Evolutionary conservation across 2,797 vertebrate genomes (phyloP), one percentile per base, ranked within the genome.

Genomic region (Megalops cyprinoides): DNA sequence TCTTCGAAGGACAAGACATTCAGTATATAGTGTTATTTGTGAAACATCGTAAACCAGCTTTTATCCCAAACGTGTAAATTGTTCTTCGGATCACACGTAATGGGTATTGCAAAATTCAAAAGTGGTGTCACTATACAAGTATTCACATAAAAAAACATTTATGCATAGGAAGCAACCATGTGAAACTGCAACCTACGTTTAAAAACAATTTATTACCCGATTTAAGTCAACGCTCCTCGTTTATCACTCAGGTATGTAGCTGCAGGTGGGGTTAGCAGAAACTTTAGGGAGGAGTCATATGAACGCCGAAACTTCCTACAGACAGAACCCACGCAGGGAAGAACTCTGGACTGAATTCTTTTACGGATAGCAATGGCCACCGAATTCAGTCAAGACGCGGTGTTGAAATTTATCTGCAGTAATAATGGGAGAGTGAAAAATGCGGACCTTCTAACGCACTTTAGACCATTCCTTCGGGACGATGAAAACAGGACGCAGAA

Each of bases 361-460:
- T 76, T 42, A 31, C 73, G 5, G 74, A 10, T 20, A 23, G 83
- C 0, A 76, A 97, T 99, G 98, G 96, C 96, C 37, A 84, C 88
- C 20, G 95, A 95, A 62, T 88, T 99, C 76, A 96, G 93, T 3
- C 97, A 97, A 89, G 97, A 97, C 87, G 87, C 95, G 20, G 93
- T 99, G 15, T 82, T 99, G 81, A 87, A 91, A 8, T 99, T 97
- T 76, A 92, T 99, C 5, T 93, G 90, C 90, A 89, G 81, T 77
- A 85, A 88, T 2, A 96, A 96, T 0, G 97, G 97, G 0, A 90
- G 90, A 12, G 97, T 94, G 83, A 91, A 90, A 78, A 99, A 99
- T 89, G 71, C 94, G 1, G 95, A 96, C 0, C 84, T 99, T 83
- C 85, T 98, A 51, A 82, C 81, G 2, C 96, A 97, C 93, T 99